Base-by-base conservation (phyloP, 2,888 invertebrate genomes). In the Morinoia aosen region DNA sequence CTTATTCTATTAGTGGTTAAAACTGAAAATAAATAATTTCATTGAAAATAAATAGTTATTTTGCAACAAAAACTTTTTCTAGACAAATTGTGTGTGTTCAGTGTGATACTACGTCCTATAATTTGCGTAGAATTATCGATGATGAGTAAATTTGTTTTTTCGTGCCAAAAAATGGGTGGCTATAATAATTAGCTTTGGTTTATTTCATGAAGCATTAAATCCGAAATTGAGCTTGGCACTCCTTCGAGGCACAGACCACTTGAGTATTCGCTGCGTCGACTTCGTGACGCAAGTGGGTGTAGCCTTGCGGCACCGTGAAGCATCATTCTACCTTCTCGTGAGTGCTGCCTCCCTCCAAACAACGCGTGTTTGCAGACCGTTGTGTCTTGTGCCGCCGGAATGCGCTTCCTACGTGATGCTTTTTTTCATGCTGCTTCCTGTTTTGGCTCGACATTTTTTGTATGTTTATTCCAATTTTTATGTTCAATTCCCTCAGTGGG, bases 301-400 rank as follows among this genome's bases (percentile, higher is more conserved):
- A 39, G 11, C 10, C 40, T 19, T 76, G 48, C 12, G 19, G 48
- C 90, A 90, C 14, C 90, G 90, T 90, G 90, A 39, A 90, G 48
- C 48, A 90, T 76, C 90, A 48, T 90, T 39, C 48, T 90, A 48
- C 90, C 90, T 90, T 33, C 90, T 90, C 48, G 90, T 90, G 76
- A 76, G 76, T 19, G 0, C 76, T 76, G 76, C 76, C 76, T 76
- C n/a, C n/a, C 48, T 48, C 76, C 76, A 25, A 76, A 76, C 76
- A 76, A 76, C 76, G 25, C 25, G 25, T 76, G 48, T 76, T 76
- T 76, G 0, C 76, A 33, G 33, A 76, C 76, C 33, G 25, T 1
- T 19, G 33, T 19, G 25, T 16, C 76, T 76, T 76, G 25, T 76
- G 76, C 76, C 76, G 8, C 33, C 19, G 16, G 76, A 2, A 76